Percentiles rank a stretch among this genome's conserved stretches.
Conservation (phyloP, 2,797 vertebrate species). For the Hylomyscus alleni region DNA sequence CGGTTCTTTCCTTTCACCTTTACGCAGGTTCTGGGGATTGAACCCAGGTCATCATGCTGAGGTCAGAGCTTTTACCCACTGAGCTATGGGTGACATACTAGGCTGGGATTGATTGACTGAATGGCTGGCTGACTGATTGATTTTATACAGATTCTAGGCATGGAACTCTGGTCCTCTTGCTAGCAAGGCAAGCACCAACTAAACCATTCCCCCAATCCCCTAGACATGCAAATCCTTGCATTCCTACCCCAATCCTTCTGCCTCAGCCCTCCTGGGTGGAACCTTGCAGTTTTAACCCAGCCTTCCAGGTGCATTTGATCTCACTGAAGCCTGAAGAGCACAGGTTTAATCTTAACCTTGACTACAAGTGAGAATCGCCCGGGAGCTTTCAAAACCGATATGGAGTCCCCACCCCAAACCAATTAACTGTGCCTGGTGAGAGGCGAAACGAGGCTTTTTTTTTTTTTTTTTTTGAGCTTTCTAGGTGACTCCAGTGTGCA, state of each 20-base stretch:
- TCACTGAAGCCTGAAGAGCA: neutral
- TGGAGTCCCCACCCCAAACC: neutral
- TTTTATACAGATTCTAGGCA: neutral
- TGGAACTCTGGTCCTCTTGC: neutral
- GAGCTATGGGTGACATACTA: neutral
- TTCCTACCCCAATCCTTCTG: neutral
- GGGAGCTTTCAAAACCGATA: neutral
- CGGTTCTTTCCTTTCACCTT: neutral
- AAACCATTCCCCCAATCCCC: neutral
- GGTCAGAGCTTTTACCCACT: neutral
- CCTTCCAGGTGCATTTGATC: neutral
- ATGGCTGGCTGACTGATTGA: neutral
- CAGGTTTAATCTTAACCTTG: constrained; percentile 41
- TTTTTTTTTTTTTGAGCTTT: neutral
- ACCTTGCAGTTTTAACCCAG: neutral
- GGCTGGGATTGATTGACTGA: neutral
- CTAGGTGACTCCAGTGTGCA: neutral
- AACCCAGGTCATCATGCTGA: neutral
- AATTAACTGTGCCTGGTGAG: neutral
- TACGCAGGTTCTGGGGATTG: neutral
- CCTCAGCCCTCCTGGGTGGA: neutral
- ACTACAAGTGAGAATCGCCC: neutral
- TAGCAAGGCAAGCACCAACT: neutral
- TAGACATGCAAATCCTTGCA: neutral
- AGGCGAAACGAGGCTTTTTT: neutral